Evolutionary conservation across 2,888 invertebrate genomes (phyloP), one percentile per base, ranked within the genome.

Genomic region (Bembecia ichneumoniformis): DNA sequence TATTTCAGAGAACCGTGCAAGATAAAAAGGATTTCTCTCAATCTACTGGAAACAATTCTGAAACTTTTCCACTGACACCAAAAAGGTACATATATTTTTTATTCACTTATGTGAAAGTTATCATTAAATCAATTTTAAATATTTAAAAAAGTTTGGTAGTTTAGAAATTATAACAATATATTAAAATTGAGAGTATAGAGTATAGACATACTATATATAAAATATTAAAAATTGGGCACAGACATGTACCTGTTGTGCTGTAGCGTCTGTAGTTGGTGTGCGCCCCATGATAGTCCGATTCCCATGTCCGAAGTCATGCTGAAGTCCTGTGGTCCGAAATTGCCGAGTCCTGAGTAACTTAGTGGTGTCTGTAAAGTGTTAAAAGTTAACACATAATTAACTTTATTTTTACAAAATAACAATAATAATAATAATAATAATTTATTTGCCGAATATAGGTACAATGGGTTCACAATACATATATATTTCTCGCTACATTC

Each of bases 311-410:
- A 90, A 68, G 89, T 90, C 87, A 93, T 92, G 80, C 92, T 92
- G 86, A 93, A 93, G 84, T 93, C 93, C 79, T 93, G 93, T 60
- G 93, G 91, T 73, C 90, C 92, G 72, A 93, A 93, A 60, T 89
- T 88, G 59, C 90, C 89, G 62, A 90, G 86, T 74, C 92, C 90
- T 63, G 90, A 88, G 74, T 93, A 92, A 79, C 90, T 78, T 58
- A 88, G 77, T 58, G 87, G 88, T 71, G 87, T 81, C 88, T 88
- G 78, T 10, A 78, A 82, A 48, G 48, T 14, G 40, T n/a, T n/a
- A 0, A 40, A 40, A 40, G 28, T 28, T 2, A 28, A 28, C 7
- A 28, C 9, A 7, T 28, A n/a, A n/a, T n/a, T n/a, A n/a, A n/a
- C n/a, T n/a, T n/a, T n/a, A n/a, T n/a, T n/a, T n/a, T n/a, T n/a